A percentile compares a stretch with the other conserved stretches of the same genome.
phyloP scores from a whole-genome alignment of 2,113 vertebrate genomes.

The Atherinomorus stipes region DNA sequence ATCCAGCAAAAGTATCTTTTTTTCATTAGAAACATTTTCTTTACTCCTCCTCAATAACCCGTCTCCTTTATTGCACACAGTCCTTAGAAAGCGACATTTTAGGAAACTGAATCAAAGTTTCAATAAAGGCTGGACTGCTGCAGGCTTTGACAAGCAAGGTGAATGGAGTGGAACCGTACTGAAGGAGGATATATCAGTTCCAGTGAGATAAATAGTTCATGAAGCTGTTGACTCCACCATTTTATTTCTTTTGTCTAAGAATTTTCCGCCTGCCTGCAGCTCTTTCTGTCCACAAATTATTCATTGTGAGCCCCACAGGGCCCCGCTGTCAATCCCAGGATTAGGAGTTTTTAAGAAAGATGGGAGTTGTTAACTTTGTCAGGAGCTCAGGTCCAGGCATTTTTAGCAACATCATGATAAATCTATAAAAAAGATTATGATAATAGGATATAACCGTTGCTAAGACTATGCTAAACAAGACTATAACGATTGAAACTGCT shows the following conservation, averaged over 20 bases:
- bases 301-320: constrained; percentile 54
- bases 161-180: constrained; percentile 62
- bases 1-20: constrained; percentile 55
- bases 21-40: constrained; percentile 64
- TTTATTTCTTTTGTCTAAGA: constrained; percentile 79
- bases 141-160: constrained; percentile 76
- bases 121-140: constrained; percentile 79
- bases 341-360: constrained; percentile 37
- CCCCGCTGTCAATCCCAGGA: constrained; percentile 57
- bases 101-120: constrained; percentile 80
- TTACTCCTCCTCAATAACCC: constrained; percentile 72
- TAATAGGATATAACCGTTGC: constrained; percentile 5
- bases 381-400: constrained; percentile 35
- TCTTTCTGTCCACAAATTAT: constrained; percentile 69
- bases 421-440: not conserved
- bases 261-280: constrained; percentile 67
- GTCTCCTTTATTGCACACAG: constrained; percentile 80
- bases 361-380: constrained; percentile 38
- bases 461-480: not conserved
- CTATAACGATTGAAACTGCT: not conserved
- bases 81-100: constrained; percentile 81
- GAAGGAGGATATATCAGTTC: constrained; percentile 72
- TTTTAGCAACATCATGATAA: constrained; percentile 11
- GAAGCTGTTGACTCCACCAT: constrained; percentile 76
- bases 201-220: constrained; percentile 81